Evolutionary conservation across 2,113 vertebrate species (phyloP).

Genomic region (Nipponia nippon): DNA sequence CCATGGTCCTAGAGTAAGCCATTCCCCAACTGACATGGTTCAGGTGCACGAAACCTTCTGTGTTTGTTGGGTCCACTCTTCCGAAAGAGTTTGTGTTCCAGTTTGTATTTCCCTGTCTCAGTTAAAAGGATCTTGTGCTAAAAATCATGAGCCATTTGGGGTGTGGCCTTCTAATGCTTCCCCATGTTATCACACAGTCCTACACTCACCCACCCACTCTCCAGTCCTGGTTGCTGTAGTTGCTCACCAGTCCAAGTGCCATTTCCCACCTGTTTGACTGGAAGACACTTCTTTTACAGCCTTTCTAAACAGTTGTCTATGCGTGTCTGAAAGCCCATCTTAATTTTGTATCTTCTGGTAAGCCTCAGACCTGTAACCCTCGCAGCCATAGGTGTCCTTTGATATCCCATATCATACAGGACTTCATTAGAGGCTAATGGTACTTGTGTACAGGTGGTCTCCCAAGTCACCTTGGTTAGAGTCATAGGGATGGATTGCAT

Average conservation of each 20-base stretch:
- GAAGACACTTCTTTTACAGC: neutral
- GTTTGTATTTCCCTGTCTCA: neutral
- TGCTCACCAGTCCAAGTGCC: neutral
- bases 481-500: neutral
- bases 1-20: neutral
- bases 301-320: neutral
- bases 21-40: accelerated
- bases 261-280: neutral
- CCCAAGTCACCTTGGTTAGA: neutral
- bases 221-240: neutral
- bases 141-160: neutral
- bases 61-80: neutral
- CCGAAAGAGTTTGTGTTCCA: neutral
- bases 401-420: neutral
- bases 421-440: neutral
- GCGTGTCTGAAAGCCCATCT: neutral
- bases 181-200: too few relatives aligned
- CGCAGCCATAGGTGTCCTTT: neutral
- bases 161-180: neutral
- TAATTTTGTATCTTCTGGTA: neutral
- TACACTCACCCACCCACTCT: neutral
- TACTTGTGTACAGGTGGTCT: neutral
- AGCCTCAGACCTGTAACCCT: neutral
- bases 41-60: neutral
- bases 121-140: neutral